A percentile compares a stretch with the other conserved stretches of the same genome.
Evolutionary conservation across 2,797 vertebrate genomes (phyloP).

Genomic region (Poeciliopsis turneri): DNA sequence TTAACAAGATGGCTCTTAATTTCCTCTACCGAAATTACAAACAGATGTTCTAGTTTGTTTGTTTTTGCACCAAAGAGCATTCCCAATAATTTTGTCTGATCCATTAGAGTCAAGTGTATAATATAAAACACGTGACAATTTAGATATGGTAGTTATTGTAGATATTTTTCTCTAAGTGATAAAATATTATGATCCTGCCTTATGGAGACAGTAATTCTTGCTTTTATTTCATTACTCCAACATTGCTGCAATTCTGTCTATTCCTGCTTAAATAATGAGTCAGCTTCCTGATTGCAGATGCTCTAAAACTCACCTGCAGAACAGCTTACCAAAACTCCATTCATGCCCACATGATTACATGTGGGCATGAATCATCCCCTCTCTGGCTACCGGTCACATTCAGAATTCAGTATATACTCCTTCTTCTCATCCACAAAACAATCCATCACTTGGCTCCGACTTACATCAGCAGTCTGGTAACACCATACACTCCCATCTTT

Average conservation of each 20-base stretch:
- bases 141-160: not conserved
- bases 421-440: not conserved
- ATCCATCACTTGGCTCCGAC: not conserved
- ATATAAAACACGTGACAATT: not conserved
- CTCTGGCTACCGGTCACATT: not conserved
- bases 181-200: not conserved
- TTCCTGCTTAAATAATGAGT: constrained; percentile 1
- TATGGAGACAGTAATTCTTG: not conserved
- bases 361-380: too few relatives aligned
- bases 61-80: not conserved
- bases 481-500: not conserved
- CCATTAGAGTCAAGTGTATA: not conserved
- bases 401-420: not conserved
- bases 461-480: not conserved
- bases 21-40: not conserved
- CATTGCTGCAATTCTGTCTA: not conserved
- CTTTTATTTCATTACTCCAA: not conserved
- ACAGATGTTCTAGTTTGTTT: not conserved
- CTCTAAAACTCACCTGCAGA: not conserved
- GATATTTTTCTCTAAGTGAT: not conserved
- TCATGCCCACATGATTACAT: not conserved
- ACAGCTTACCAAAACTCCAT: not conserved
- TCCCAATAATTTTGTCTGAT: not conserved
- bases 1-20: not conserved
- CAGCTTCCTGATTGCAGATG: not conserved